phyloP scores from a whole-genome alignment of 92 coral and sea anemone genomes.

The Phenganax stokvisi region DNA sequence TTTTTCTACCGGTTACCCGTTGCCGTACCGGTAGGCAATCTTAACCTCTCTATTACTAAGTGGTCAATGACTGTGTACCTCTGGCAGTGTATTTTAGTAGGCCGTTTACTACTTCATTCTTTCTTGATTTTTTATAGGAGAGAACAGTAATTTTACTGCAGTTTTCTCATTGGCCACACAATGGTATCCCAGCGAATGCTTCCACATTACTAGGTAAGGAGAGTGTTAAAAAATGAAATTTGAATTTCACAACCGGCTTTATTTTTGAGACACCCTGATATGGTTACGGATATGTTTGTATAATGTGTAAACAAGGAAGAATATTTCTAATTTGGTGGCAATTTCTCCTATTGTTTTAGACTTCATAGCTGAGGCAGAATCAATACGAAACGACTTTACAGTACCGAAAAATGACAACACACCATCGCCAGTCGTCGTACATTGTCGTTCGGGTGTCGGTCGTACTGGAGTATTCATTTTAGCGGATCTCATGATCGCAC shows the following conservation, averaged over 20 bases:
- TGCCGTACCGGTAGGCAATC: too few relatives aligned
- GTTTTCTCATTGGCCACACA: conserved; percentile 97
- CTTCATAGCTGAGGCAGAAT: conserved; percentile 81
- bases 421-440: conserved; percentile 72
- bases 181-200: conserved; percentile 81
- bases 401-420: conserved; percentile 39
- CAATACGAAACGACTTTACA: conserved; percentile 61
- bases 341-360: conserved; percentile 48
- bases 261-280: not conserved
- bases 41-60: not conserved
- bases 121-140: conserved; percentile 38
- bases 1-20: too few relatives aligned
- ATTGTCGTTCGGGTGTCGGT: conserved; percentile 97
- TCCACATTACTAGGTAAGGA: conserved; percentile 73
- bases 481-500: conserved; percentile 92
- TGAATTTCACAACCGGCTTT: not conserved
- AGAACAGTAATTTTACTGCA: conserved; percentile 67
- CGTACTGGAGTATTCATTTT: conserved; percentile 90
- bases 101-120: conserved; percentile 12
- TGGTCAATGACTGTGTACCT: not conserved
- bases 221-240: too few relatives aligned
- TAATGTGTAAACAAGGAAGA: not conserved
- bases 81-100: not conserved
- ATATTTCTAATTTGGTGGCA: not conserved
- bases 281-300: not conserved